phyloP scores from a whole-genome alignment of 1,140 invertebrate genomes.

The Lepidurus arcticus region DNA sequence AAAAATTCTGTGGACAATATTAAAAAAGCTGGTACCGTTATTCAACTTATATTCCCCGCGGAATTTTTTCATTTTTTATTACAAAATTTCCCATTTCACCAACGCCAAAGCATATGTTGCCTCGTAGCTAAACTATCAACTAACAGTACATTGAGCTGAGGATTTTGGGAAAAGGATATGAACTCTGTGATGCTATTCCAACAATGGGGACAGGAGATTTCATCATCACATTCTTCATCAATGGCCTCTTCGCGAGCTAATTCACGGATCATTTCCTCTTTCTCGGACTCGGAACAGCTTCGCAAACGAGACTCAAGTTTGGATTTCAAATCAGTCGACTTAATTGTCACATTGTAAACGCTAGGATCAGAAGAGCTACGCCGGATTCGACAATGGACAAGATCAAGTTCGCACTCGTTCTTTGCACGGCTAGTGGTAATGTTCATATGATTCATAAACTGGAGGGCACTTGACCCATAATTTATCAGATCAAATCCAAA shows the following conservation, averaged over 20 bases:
- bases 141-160: conserved; percentile 14
- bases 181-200: neutral
- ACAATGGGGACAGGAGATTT: neutral
- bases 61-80: neutral
- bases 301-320: neutral
- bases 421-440: neutral
- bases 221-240: neutral
- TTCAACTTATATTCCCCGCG: conserved; percentile 20
- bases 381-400: neutral
- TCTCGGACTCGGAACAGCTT: conserved; percentile 1
- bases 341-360: neutral
- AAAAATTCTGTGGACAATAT: conserved; percentile 23
- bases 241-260: neutral
- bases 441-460: conserved; percentile 29
- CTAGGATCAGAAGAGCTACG: neutral
- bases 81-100: neutral
- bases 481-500: conserved; percentile 20
- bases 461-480: conserved; percentile 19
- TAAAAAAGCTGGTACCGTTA: conserved; percentile 21
- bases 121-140: conserved; percentile 19
- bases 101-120: neutral
- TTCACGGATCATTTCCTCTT: neutral
- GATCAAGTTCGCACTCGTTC: conserved; percentile 13
- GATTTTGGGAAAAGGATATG: neutral
- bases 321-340: neutral